Evolutionary conservation across 2,113 vertebrate species (phyloP), one percentile per base, ranked within the genome.

Genomic region (Ciconia boyciana): DNA sequence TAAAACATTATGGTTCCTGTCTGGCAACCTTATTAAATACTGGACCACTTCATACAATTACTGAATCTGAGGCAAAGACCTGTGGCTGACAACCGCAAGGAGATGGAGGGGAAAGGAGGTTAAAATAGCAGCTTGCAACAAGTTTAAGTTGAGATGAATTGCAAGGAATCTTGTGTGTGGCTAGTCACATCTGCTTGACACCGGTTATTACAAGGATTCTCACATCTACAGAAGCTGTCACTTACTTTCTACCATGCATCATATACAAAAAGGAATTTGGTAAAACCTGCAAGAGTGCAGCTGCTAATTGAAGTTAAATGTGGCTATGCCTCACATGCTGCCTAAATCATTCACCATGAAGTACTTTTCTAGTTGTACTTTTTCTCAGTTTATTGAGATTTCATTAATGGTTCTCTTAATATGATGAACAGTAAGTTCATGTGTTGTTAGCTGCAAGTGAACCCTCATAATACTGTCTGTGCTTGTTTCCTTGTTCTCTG

Each of bases 401-500:
- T 92, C 57, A 31, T 51, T 70, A 92, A 62, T 48, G 43, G 17
- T 82, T 94, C 64, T 90, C 26, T 60, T 75, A 54, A 21, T 58
- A 52, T 28, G 80, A 71, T 2, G 3, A 95, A 77, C 75, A 70
- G 48, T 85, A 85, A 82, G 25, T 79, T 95, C 29, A 41, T 49
- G 68, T 88, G 48, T 12, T 83, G 39, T 65, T 89, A 90, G 66
- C 70, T 89, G 77, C 84, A 85, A 74, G 46, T 82, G 76, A 92
- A 72, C 77, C 77, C 49, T 83, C 52, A 46, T 86, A 43, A 64
- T 66, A 61, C 36, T 34, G 32, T 83, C 57, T 89, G 43, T 85
- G 76, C 81, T 91, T 84, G 54, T 69, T 94, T 91, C 64, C 52
- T 80, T 93, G 77, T 96, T 89, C 81, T 70, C 76, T 74, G 88